These are phyloP conservation scores for Glandiceps talaboti DNA, from an alignment of 53 echinoderm and acorn worm species.

Conservation along the genomic window DNA sequence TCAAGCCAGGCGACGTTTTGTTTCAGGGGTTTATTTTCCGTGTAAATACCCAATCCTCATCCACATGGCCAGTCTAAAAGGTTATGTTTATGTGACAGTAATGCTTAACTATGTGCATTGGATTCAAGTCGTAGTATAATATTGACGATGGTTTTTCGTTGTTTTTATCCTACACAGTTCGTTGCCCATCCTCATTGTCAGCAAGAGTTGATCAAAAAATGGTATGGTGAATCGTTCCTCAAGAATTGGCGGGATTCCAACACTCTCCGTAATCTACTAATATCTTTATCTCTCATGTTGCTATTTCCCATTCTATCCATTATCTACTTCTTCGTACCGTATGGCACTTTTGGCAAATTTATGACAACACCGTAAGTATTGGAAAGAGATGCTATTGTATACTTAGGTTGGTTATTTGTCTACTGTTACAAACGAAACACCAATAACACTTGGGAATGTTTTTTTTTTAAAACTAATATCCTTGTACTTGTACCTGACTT, in stretches of 20 bases:
- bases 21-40: no score
- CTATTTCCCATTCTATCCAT: slow-evolving; percentile 65
- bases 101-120: no score
- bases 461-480: no score
- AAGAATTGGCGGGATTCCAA: slow-evolving; percentile 61
- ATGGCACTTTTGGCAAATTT: slow-evolving; percentile 34
- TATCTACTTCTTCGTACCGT: slow-evolving; percentile 48
- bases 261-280: slow-evolving; percentile 41
- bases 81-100: no score
- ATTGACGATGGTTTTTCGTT: no score
- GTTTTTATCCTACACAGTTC: slow-evolving; percentile 33
- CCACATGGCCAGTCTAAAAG: no score
- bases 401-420: no score
- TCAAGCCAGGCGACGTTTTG: no score
- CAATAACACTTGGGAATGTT: no score
- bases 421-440: no score
- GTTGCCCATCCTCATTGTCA: slow-evolving; percentile 50
- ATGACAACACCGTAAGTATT: slow-evolving; percentile 82
- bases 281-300: slow-evolving; percentile 45
- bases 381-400: neutral
- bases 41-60: no score
- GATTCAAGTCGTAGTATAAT: no score
- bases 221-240: slow-evolving; percentile 45
- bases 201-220: slow-evolving; percentile 58
- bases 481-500: neutral